Evolutionary conservation across 1,140 invertebrate genomes (phyloP).

Genomic region (Pogonognathellus flavescens): DNA sequence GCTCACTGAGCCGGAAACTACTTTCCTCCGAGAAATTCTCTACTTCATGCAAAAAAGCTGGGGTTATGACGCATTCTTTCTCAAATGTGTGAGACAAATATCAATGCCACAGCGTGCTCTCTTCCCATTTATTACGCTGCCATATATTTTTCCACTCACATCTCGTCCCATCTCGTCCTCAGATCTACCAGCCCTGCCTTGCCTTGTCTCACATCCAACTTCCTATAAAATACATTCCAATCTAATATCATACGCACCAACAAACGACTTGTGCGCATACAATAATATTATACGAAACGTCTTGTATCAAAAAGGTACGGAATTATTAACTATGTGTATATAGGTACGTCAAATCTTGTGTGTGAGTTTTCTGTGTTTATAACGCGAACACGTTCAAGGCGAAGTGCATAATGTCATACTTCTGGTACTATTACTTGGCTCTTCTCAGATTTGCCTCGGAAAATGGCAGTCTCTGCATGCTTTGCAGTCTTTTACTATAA

Average conservation of each 20-base stretch:
- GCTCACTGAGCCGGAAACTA: conserved; percentile 55
- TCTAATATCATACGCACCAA: neutral
- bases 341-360: too few relatives aligned
- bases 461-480: too few relatives aligned
- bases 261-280: neutral
- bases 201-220: neutral
- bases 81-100: conserved; percentile 59
- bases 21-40: conserved; percentile 56
- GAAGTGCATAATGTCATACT: too few relatives aligned
- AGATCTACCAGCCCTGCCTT: neutral
- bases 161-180: neutral
- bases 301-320: neutral
- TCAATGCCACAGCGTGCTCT: conserved; percentile 55
- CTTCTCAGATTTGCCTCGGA: too few relatives aligned
- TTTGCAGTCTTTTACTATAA: too few relatives aligned
- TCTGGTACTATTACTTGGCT: too few relatives aligned
- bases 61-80: conserved; percentile 60
- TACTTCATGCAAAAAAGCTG: conserved; percentile 60
- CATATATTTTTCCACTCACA: neutral
- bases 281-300: neutral
- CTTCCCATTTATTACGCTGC: conserved; percentile 56
- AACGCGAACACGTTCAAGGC: too few relatives aligned
- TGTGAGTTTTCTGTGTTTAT: too few relatives aligned
- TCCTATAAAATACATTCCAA: conserved; percentile 1
- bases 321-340: too few relatives aligned